phyloP scores from a whole-genome alignment of 2,113 vertebrate species.

The Manacus vitellinus region DNA sequence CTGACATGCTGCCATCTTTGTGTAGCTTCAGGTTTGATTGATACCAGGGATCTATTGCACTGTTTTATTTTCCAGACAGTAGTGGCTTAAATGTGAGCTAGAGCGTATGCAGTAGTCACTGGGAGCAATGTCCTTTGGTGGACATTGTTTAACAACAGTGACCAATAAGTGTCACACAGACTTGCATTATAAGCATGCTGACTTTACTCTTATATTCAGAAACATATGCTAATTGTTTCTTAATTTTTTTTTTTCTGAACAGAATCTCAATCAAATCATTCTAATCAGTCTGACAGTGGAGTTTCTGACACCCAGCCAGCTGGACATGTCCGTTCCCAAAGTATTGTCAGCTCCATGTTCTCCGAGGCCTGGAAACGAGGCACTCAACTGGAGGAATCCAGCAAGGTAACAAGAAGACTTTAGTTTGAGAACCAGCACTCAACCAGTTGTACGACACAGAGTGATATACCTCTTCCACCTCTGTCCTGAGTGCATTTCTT shows the following conservation, averaged over 20 bases:
- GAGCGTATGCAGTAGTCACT: not conserved
- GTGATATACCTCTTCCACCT: not conserved
- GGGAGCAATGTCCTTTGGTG: not conserved
- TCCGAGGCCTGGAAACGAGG: constrained; percentile 98
- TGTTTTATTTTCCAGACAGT: not conserved
- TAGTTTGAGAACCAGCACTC: not conserved
- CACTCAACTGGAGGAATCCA: constrained; percentile 93
- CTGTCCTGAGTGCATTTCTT: constrained; percentile 10
- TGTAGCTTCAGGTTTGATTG: not conserved
- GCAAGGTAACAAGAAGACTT: constrained; percentile 81
- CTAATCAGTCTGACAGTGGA: constrained; percentile 93
- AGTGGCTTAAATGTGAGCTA: not conserved
- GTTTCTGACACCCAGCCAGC: constrained; percentile 90
- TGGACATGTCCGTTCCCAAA: constrained; percentile 91
- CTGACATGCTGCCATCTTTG: not conserved
- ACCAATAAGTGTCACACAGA: not conserved
- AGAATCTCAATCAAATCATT: constrained; percentile 97
- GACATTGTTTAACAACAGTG: not conserved
- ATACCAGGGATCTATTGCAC: not conserved
- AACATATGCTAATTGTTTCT: not conserved
- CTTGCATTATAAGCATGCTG: not conserved
- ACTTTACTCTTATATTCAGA: not conserved
- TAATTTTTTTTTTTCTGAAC: constrained; percentile 1
- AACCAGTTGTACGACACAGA: not conserved
- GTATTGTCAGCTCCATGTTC: constrained; percentile 97